Evolutionary conservation across 1,140 invertebrate genomes (phyloP), one percentile per base, ranked within the genome.

Genomic region (Meteorus sp.): DNA sequence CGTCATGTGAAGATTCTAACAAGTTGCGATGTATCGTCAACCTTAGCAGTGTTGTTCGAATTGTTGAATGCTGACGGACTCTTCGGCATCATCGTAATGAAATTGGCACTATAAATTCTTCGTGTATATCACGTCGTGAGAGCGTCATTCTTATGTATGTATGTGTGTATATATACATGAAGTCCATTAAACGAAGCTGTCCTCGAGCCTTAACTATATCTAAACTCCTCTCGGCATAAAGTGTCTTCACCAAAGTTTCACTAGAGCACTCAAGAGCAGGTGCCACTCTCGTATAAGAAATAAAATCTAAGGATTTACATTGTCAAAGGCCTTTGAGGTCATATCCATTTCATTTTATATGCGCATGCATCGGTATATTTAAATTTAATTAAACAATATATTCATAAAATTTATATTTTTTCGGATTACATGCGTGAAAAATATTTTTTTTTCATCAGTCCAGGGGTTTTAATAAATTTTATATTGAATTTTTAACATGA

Each of bases 161-260:
- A 25, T 47, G 35, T 43, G n/a, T 27, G 31, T 22, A 41, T 33
- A 51, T 41, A 25, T 61, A 44, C 53, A 35, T 37, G 8, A 29
- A 58, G 41, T 48, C 41, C 50, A 58, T 54, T 61, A 61, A 61
- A 61, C 29, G 39, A 52, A 58, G 52, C 47, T 44, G 29, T n/a
- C 52, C 31, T 60, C 11, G 22, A 39, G 50, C 50, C 39, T 25
- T 37, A n/a, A n/a, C 25, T 17, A 1, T 20, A 17, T 23, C 17
- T 25, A 54, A n/a, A n/a, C n/a, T n/a, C n/a, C n/a, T 20, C 45
- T 29, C 27, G 51, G 31, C 11, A 39, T 17, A 8, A 39, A 25
- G 27, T 29, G 23, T 57, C 50, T 45, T 19, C n/a, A n/a, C n/a
- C n/a, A n/a, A n/a, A n/a, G n/a, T n/a, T n/a, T n/a, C n/a, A n/a